phyloP scores from a whole-genome alignment of 2,797 vertebrate species.

The Xenentodon cancila region DNA sequence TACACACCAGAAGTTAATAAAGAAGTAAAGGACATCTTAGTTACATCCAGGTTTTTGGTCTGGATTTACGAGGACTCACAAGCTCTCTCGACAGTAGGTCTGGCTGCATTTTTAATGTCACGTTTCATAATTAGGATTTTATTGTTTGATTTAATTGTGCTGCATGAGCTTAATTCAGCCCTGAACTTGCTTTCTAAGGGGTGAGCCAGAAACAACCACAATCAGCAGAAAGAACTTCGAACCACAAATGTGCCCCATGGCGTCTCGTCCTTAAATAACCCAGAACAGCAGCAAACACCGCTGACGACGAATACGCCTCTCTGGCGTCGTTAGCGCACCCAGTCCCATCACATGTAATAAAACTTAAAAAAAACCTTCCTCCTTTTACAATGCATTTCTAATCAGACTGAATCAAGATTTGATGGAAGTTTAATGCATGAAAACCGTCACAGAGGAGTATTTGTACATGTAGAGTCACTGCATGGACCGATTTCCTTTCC shows the following conservation, averaged over 20 bases:
- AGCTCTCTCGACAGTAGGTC: not conserved
- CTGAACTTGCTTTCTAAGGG: constrained; percentile 27
- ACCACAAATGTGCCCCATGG: not conserved
- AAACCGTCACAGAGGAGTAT: no score
- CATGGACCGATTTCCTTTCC: no score
- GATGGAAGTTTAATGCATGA: no score
- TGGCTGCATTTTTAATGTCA: constrained; percentile 9
- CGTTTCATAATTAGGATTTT: constrained; percentile 21
- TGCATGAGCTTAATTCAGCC: constrained; percentile 24
- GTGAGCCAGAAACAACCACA: constrained; percentile 10
- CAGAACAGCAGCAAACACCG: not conserved
- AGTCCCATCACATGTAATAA: no score
- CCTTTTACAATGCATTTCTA: no score
- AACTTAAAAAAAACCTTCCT: no score
- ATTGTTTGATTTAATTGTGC: constrained; percentile 24
- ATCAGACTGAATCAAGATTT: no score
- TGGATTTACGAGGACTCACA: not conserved
- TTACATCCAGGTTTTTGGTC: not conserved
- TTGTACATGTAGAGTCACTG: no score
- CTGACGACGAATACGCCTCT: not conserved
- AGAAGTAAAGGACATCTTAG: not conserved
- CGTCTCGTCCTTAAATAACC: constrained; percentile 4
- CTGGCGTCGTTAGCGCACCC: not conserved
- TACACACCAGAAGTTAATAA: not conserved
- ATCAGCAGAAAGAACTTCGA: constrained; percentile 15